Base-by-base conservation (phyloP, 2,113 vertebrate species). In the Mixornis gularis region DNA sequence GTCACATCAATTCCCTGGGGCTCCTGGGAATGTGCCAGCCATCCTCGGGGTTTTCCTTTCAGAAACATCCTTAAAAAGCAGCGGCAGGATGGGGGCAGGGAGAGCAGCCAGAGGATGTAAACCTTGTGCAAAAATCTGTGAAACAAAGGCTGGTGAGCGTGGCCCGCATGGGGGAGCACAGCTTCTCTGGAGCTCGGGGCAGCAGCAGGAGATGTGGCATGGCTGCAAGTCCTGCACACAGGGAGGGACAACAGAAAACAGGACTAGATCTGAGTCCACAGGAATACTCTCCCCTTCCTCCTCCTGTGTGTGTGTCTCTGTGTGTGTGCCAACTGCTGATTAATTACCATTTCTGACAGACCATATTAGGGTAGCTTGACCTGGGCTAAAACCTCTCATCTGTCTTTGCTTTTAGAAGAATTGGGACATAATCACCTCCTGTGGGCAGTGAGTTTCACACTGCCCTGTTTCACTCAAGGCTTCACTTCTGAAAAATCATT, bases 141-240 rank as follows among this genome's bases (percentile, higher is more conserved):
- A 79, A 56, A 65, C 8, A 64, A 81, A 58, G 49, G 63, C 79
- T 85, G 48, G 10, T 0, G 17, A 85, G 17, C 0, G 0, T 4
- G 12, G 17, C 29, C 4, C 2, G 27, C 2, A 1, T 1, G 13
- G 24, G 12, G 11, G 21, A 49, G 9, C 0, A 2, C 25, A 70
- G 19, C n/a, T 34, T 68, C 12, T 29, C 52, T 1, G 2, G 36
- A n/a, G 3, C 13, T 72, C 1, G 1, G 29, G 69, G 9, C 55
- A 46, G 68, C 1, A 1, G 7, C 17, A 21, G 30, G 30, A 38
- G 18, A 41, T 17, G 44, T 52, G 16, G 34, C 53, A 43, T 2
- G 3, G 24, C 43, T 79, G 22, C 17, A 65, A 38, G 26, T 62
- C 66, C 27, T 52, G 49, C n/a, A 22, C 15, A 11, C 2, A 1